These are phyloP conservation scores for Sparidentex hasta DNA, from an alignment of 2,797 vertebrate genomes.

Conservation along the genomic window DNA sequence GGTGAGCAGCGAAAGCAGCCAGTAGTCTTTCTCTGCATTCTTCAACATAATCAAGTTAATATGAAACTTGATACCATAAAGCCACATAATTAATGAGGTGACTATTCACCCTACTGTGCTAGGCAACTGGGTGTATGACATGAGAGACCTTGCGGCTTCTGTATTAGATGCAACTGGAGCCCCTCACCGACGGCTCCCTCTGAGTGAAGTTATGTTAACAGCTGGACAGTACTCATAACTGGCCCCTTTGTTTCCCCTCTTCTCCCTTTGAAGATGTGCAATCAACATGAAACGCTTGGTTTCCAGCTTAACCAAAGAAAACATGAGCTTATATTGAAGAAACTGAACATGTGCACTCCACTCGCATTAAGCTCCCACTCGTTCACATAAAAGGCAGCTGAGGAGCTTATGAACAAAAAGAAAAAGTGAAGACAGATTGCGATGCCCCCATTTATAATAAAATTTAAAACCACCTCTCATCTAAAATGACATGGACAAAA, in stretches of 20 bases:
- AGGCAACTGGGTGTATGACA: conserved; percentile 24
- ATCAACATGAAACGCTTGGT: conserved; percentile 59
- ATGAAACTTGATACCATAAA: conserved; percentile 47
- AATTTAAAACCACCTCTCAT: conserved; percentile 75
- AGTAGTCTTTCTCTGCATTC: conserved; percentile 18
- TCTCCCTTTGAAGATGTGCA: conserved; percentile 70
- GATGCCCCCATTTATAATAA: conserved; percentile 52
- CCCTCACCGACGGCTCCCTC: conserved; percentile 29
- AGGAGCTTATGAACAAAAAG: conserved; percentile 53
- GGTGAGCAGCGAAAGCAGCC: conserved; percentile 18
- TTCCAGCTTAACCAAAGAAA: conserved; percentile 64
- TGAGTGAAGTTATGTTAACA: conserved; percentile 33
- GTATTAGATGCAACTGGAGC: conserved; percentile 39
- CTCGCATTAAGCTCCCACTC: conserved; percentile 51
- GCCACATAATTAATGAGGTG: conserved; percentile 58
- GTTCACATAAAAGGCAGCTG: conserved; percentile 63
- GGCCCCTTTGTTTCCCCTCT: conserved; percentile 53
- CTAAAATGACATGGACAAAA: conserved; percentile 68
- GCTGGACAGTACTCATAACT: conserved; percentile 41
- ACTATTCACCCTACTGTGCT: conserved; percentile 15
- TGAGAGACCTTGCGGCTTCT: conserved; percentile 24
- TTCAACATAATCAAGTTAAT: conserved; percentile 58
- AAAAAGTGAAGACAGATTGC: conserved; percentile 49
- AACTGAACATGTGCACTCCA: conserved; percentile 59
- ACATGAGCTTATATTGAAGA: conserved; percentile 63